These are phyloP conservation scores for Cantharis lateralis DNA, from an alignment of 2,888 invertebrate species.

Conservation along the genomic window DNA sequence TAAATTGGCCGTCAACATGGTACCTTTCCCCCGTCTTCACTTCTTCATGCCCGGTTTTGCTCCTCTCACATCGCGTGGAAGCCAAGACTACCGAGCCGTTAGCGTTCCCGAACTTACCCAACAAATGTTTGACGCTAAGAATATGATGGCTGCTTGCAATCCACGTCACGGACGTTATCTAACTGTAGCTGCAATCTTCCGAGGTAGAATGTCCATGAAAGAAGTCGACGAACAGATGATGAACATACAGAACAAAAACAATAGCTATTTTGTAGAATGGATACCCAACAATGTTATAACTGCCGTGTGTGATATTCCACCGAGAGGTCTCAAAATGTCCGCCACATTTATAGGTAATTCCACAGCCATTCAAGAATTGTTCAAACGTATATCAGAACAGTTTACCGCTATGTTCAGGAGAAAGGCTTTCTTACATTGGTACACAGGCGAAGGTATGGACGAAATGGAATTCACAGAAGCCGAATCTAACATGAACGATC, in stretches of 20 bases:
- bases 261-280: conserved; percentile 89
- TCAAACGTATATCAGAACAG: conserved; percentile 90
- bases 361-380: conserved; percentile 91
- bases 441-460: conserved; percentile 96
- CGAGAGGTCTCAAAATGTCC: conserved; percentile 92
- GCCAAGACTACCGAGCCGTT: conserved; percentile 88
- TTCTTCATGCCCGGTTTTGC: conserved; percentile 97
- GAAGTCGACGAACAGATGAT: conserved; percentile 90
- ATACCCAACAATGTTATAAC: conserved; percentile 95
- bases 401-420: conserved; percentile 96
- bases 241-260: conserved; percentile 94
- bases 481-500: conserved; percentile 93
- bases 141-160: conserved; percentile 97
- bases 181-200: conserved; percentile 89
- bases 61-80: conserved; percentile 86
- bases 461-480: conserved; percentile 97
- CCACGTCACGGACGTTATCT: conserved; percentile 90
- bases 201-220: conserved; percentile 90
- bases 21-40: conserved; percentile 94
- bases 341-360: conserved; percentile 94
- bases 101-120: conserved; percentile 92
- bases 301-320: conserved; percentile 92
- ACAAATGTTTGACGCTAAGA: conserved; percentile 94
- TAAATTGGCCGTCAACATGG: conserved; percentile 95
- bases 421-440: conserved; percentile 98